Evolutionary conservation across 2,797 vertebrate species (phyloP).

Genomic region (Pelobates cultripes): DNA sequence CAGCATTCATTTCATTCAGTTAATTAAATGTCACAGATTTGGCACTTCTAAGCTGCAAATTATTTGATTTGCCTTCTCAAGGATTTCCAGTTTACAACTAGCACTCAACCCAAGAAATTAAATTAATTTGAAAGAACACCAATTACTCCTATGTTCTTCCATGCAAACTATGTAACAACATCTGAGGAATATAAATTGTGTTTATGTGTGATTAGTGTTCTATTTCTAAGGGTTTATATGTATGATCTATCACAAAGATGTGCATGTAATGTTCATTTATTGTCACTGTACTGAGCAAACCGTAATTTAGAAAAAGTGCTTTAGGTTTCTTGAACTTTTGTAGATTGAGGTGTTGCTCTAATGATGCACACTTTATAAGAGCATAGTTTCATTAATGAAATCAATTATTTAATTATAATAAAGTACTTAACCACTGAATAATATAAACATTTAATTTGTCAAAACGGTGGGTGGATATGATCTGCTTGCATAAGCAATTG

Average conservation of each 20-base stretch:
- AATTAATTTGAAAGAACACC: slow-evolving; percentile 46
- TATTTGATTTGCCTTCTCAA: slow-evolving; percentile 44
- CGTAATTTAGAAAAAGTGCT: too few relatives aligned
- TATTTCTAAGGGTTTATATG: not conserved
- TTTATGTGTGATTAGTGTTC: slow-evolving; percentile 9
- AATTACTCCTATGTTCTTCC: slow-evolving; percentile 34
- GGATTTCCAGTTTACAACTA: slow-evolving; percentile 36
- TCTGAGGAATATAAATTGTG: slow-evolving; percentile 29
- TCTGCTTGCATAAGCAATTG: too few relatives aligned
- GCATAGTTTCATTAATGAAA: too few relatives aligned
- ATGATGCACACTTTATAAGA: too few relatives aligned
- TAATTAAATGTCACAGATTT: slow-evolving; percentile 50
- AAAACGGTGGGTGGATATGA: too few relatives aligned
- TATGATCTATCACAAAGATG: not conserved
- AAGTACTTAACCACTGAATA: too few relatives aligned
- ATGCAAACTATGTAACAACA: not conserved
- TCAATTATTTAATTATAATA: too few relatives aligned
- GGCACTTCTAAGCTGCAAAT: slow-evolving; percentile 31
- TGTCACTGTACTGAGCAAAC: not conserved
- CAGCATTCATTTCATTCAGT: slow-evolving; percentile 29
- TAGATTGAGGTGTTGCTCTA: too few relatives aligned
- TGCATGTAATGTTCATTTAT: not conserved
- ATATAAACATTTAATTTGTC: too few relatives aligned
- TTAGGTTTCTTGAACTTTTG: too few relatives aligned
- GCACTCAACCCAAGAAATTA: slow-evolving; percentile 30